A percentile compares a stretch with the other conserved stretches of the same genome.
phyloP scores from a whole-genome alignment of 2,113 vertebrate genomes.

The Siniperca chuatsi region DNA sequence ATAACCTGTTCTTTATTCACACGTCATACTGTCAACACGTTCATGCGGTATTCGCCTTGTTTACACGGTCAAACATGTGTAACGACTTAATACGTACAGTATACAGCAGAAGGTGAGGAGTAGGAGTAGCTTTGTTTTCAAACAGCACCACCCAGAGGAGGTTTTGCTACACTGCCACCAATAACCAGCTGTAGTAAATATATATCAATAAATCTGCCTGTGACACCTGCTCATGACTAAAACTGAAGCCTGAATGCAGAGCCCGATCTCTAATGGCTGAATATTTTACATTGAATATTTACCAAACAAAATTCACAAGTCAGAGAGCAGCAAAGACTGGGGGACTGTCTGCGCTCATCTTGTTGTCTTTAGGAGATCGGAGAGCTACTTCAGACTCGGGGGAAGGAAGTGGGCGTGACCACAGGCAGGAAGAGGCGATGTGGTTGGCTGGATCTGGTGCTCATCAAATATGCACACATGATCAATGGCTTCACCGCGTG shows the following conservation, averaged over 20 bases:
- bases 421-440: slow-evolving; percentile 97
- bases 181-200: neutral
- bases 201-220: neutral
- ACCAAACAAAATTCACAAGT: neutral
- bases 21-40: neutral
- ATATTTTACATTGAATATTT: neutral
- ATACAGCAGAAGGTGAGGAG: neutral
- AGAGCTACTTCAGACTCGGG: slow-evolving; percentile 91
- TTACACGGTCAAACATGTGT: neutral
- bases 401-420: slow-evolving; percentile 96
- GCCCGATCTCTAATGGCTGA: neutral
- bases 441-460: slow-evolving; percentile 97
- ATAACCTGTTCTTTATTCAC: neutral
- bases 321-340: neutral
- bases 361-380: slow-evolving; percentile 87
- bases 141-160: slow-evolving; percentile 49
- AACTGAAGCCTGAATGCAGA: neutral
- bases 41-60: neutral
- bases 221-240: neutral
- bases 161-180: neutral
- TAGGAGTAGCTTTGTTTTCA: neutral
- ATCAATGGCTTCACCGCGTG: slow-evolving; percentile 99
- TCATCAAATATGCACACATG: slow-evolving; percentile 97
- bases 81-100: neutral
- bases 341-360: neutral